Evolutionary conservation across 2,797 vertebrate genomes (phyloP), one percentile per base, ranked within the genome.

Genomic region (Acomys russatus): DNA sequence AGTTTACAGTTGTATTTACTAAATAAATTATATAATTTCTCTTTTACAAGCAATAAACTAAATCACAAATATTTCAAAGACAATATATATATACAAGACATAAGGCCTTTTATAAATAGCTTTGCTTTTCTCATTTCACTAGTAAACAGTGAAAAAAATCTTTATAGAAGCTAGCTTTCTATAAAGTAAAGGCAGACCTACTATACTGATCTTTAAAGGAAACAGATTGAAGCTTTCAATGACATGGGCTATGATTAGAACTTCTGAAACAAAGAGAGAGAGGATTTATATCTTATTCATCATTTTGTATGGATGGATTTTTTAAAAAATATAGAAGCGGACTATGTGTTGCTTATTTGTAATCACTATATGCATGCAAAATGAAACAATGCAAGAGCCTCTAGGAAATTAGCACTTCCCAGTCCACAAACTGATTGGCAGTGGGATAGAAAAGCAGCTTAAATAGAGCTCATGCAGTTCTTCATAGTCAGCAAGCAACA

Each of bases 1-100:
- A 99, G 98, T 98, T 98, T 98, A 99, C 98, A 98, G 94, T 98
- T 98, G 97, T 98, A 98, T 98, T 98, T 98, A 98, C 98, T 98
- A 99, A 99, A 99, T 99, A 99, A 99, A 98, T 99, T 99, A 99
- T 97, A 98, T 98, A 97, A 97, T 98, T 98, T 98, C 94, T 99
- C 97, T 98, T 98, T 98, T 98, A 98, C 98, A 98, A 98, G 98
- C 98, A 98, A 98, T 98, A 98, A 98, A 98, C 98, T 98, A 98
- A 98, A 98, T 98, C 97, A 98, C 98, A 98, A 98, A 97, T 98
- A 98, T 98, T 98, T 98, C 96, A 98, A 97, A 98, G 98, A 98
- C 97, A 97, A 97, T 90, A 64, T 99, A 98, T 99, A 98, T 99
- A 76, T 98, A 98, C 98, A 99, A 33, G 38, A 98, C 97, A 97